Conservation (phyloP, 1,140 invertebrate genomes). For the Drosophila parvula region DNA sequence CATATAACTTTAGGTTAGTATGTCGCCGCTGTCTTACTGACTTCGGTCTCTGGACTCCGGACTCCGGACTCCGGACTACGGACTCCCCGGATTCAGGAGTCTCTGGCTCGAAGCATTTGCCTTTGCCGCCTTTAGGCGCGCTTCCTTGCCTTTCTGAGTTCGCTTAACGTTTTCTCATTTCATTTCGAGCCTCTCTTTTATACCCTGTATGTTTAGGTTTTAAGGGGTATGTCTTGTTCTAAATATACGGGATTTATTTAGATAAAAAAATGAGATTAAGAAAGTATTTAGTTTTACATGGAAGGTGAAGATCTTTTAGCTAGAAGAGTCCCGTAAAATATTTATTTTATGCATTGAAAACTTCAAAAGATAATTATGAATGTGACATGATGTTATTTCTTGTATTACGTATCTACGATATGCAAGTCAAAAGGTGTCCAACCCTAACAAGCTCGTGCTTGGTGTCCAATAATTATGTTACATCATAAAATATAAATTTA, state of each 20-base stretch:
- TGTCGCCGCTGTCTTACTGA: constrained; percentile 55
- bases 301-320: too few species aligned
- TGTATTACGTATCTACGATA: too few species aligned
- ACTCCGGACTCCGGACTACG: not conserved
- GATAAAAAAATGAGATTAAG: too few species aligned
- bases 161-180: constrained; percentile 27
- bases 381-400: not conserved
- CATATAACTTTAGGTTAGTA: constrained; percentile 80
- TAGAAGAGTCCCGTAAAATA: too few species aligned
- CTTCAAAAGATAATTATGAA: not conserved
- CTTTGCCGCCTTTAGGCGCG: constrained; percentile 15
- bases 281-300: too few species aligned
- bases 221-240: not conserved
- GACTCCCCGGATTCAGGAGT: constrained; percentile 4
- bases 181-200: constrained; percentile 14
- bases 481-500: too few species aligned
- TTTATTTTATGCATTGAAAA: too few species aligned
- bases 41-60: constrained; percentile 38
- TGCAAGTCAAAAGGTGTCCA: too few species aligned
- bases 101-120: constrained; percentile 21
- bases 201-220: not conserved
- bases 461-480: too few species aligned
- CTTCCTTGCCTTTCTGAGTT: constrained; percentile 16
- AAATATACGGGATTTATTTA: too few species aligned
- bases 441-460: too few species aligned